phyloP scores from a whole-genome alignment of 2,113 vertebrate species.

The Rallus limicola region DNA sequence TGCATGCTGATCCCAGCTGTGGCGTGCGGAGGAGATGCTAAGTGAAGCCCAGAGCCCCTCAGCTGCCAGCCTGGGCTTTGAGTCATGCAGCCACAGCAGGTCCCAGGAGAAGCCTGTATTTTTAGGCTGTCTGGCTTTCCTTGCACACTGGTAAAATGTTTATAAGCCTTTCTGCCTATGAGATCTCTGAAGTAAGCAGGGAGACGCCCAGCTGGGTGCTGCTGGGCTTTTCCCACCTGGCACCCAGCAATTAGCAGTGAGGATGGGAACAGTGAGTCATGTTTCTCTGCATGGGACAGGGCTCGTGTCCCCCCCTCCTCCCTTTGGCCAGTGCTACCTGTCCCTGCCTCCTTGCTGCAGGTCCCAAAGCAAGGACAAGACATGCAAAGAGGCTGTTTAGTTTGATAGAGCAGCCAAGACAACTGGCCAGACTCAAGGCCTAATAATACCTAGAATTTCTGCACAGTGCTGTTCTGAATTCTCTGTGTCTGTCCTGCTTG shows the following conservation, averaged over 20 bases:
- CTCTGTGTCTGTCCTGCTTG: not conserved
- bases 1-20: not conserved
- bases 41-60: not conserved
- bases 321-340: not conserved
- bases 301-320: too few relatives aligned
- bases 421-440: not conserved
- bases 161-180: not conserved
- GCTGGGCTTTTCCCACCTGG: not conserved
- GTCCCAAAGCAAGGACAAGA: not conserved
- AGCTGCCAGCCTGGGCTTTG: not conserved
- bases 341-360: not conserved
- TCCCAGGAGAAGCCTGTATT: not conserved
- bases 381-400: not conserved
- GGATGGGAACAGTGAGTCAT: fast-evolving
- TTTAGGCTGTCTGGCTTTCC: not conserved
- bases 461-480: not conserved
- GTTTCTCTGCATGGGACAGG: not conserved
- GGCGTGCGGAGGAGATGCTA: not conserved
- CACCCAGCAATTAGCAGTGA: not conserved
- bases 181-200: not conserved
- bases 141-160: not conserved
- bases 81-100: fast-evolving
- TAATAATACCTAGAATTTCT: not conserved
- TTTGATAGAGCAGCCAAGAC: not conserved
- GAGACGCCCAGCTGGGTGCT: not conserved